These are phyloP conservation scores for Orthonevra nobilis DNA, from an alignment of 2,888 invertebrate genomes.

Conservation along the genomic window DNA sequence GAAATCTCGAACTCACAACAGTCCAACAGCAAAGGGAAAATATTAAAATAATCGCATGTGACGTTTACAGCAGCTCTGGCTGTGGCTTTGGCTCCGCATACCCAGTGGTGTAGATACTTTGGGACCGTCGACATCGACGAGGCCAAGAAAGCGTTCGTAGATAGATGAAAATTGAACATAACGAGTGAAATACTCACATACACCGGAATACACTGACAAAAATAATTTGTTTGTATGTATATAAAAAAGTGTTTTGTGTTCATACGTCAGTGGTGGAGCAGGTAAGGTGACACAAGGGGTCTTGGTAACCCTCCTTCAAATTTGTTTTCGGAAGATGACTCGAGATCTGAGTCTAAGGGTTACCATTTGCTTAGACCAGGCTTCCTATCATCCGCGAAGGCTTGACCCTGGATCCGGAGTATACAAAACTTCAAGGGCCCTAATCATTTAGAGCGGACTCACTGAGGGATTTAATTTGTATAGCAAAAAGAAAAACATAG, in stretches of 20 bases:
- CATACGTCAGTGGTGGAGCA: conserved; percentile 22
- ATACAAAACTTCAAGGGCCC: too few species aligned
- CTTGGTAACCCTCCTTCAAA: too few species aligned
- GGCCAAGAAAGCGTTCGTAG: conserved; percentile 62
- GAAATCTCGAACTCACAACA: conserved; percentile 53
- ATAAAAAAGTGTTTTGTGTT: conserved; percentile 49
- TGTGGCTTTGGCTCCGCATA: conserved; percentile 45
- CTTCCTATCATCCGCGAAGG: too few species aligned
- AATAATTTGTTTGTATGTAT: conserved; percentile 47
- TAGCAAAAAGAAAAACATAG: too few species aligned
- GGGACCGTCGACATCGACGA: conserved; percentile 35
- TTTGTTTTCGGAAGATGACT: too few species aligned
- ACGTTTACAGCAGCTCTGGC: conserved; percentile 61
- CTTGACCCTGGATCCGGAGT: too few species aligned
- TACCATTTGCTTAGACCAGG: too few species aligned
- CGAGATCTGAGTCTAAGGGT: too few species aligned
- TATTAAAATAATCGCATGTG: conserved; percentile 66
- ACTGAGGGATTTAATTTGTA: too few species aligned
- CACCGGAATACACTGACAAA: conserved; percentile 40
- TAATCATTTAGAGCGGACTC: too few species aligned
- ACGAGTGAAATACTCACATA: conserved; percentile 23
- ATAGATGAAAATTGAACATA: conserved; percentile 64
- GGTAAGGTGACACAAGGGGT: conserved; percentile 2
- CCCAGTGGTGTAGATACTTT: conserved; percentile 34
- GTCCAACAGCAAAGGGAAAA: conserved; percentile 62